A percentile compares a stretch with the other conserved stretches of the same genome.
Conservation (phyloP, 2,888 invertebrate species). For the Magallana nippona region DNA sequence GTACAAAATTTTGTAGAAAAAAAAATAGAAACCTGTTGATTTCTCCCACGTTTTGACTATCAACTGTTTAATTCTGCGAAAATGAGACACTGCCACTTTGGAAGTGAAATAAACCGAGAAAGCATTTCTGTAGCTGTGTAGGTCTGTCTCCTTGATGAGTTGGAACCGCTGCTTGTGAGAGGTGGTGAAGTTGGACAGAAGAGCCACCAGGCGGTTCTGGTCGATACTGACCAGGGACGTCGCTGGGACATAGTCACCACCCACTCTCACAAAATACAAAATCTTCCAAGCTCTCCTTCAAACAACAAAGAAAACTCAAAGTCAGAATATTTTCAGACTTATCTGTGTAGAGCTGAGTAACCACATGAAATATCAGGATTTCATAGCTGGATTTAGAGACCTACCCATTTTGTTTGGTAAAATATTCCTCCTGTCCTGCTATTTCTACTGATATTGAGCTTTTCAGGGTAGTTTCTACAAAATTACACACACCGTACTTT, state of each 20-base stretch:
- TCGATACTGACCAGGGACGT: conserved; percentile 49
- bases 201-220: conserved; percentile 26
- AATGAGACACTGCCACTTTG: conserved; percentile 48
- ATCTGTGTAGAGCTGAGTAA: background rate
- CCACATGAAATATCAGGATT: too few relatives aligned
- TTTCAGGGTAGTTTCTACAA: background rate
- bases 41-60: conserved; percentile 53
- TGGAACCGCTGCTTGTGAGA: conserved; percentile 42
- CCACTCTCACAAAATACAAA: conserved; percentile 57
- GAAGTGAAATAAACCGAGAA: conserved; percentile 54
- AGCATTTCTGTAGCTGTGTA: conserved; percentile 54
- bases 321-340: background rate
- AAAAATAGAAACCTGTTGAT: conserved; percentile 44
- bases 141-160: conserved; percentile 48
- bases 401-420: conserved; percentile 48
- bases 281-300: conserved; percentile 56
- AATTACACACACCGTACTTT: background rate
- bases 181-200: conserved; percentile 49
- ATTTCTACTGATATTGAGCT: conserved; percentile 51
- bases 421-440: conserved; percentile 57
- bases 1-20: too few relatives aligned
- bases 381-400: background rate
- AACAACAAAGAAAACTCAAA: background rate
- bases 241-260: conserved; percentile 54
- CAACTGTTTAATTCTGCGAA: conserved; percentile 24